Conservation (phyloP, 2,888 invertebrate species). For the Poecilobothrus nobilitatus region DNA sequence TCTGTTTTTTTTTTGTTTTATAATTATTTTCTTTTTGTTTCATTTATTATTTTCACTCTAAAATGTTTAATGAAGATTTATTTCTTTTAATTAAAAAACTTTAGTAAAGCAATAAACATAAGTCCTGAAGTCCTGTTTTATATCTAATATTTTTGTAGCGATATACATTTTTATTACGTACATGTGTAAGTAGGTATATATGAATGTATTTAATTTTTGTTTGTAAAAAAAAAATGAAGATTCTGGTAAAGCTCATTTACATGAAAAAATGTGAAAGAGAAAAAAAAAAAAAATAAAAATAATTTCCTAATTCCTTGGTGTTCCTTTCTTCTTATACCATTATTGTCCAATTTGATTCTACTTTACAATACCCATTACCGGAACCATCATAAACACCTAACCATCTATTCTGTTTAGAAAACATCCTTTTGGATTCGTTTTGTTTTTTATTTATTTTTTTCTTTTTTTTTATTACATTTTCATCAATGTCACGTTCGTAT, state of each 20-base stretch:
- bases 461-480: not conserved
- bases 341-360: no score
- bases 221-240: not conserved
- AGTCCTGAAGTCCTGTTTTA: conserved; percentile 2
- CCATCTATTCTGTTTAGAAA: no score
- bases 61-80: conserved; percentile 19
- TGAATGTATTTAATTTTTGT: not conserved
- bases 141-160: no score
- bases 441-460: not conserved
- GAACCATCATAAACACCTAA: not conserved
- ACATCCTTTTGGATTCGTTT: not conserved
- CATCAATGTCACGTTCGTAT: conserved; percentile 8
- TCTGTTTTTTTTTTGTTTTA: no score
- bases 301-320: no score
- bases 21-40: not conserved
- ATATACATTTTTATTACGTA: not conserved
- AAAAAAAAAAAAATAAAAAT: not conserved
- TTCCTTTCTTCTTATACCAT: no score
- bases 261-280: not conserved
- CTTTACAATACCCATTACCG: not conserved
- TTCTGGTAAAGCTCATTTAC: conserved; percentile 1
- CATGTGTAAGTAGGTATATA: not conserved
- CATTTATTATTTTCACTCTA: conserved; percentile 6
- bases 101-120: conserved; percentile 16
- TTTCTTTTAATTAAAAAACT: conserved; percentile 20